Percentiles rank a stretch among this genome's conserved stretches.
These are phyloP conservation scores for Talpa occidentalis DNA, from an alignment of 2,113 vertebrate genomes.

Conservation along the genomic window DNA sequence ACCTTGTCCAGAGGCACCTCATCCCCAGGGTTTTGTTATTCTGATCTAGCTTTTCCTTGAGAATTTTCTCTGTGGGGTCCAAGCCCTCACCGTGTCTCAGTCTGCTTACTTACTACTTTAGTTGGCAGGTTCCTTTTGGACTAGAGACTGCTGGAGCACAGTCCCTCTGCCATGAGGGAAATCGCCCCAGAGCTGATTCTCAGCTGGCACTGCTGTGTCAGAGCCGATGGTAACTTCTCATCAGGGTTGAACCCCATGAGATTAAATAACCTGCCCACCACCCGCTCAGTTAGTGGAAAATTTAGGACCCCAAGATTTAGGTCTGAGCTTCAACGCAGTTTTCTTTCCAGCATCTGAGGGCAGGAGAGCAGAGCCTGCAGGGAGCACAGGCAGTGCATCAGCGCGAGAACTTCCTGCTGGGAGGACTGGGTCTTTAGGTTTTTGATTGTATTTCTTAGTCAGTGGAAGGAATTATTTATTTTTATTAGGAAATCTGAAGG, in stretches of 20 bases:
- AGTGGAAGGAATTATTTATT: constrained; percentile 61
- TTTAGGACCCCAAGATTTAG: not conserved
- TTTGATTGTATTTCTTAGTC: constrained; percentile 17
- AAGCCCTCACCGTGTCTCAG: not conserved
- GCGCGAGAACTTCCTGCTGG: not conserved
- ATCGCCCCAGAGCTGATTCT: not conserved
- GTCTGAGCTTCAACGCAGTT: not conserved
- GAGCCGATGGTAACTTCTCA: not conserved
- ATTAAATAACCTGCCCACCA: not conserved
- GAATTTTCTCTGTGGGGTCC: not conserved
- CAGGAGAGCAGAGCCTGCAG: not conserved
- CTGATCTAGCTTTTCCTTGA: not conserved
- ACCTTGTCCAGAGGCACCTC: not conserved
- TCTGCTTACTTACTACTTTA: not conserved
- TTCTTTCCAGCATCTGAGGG: not conserved
- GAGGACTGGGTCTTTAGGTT: not conserved
- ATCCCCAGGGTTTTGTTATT: not conserved
- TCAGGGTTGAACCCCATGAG: not conserved
- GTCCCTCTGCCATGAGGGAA: not conserved
- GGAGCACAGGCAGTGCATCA: not conserved
- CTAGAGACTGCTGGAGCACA: not conserved
- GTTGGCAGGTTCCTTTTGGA: not conserved
- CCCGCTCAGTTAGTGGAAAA: not conserved
- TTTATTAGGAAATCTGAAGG: constrained; percentile 43
- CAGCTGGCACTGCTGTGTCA: not conserved